These are phyloP conservation scores for Eurystomus glaucurus DNA, from an alignment of 2,797 vertebrate genomes.

Conservation along the genomic window DNA sequence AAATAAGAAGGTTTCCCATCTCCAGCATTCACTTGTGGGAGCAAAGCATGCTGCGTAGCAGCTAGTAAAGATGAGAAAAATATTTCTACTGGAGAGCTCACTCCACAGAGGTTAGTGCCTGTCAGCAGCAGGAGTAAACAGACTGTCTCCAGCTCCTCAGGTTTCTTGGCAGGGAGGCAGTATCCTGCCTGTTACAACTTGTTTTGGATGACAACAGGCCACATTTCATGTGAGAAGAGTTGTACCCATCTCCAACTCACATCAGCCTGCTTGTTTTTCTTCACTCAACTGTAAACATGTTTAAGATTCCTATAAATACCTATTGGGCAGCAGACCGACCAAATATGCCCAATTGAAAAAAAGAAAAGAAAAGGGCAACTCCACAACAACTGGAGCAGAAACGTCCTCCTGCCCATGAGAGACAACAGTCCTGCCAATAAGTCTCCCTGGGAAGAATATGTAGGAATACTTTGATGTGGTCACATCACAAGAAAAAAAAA, in stretches of 20 bases:
- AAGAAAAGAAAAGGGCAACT: neutral
- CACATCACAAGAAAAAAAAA: neutral
- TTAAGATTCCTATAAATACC: slow-evolving; percentile 29
- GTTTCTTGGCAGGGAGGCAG: slow-evolving; percentile 20
- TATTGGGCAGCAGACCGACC: neutral
- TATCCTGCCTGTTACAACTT: slow-evolving; percentile 33
- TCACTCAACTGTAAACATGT: neutral
- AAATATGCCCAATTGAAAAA: neutral
- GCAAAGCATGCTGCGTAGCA: neutral
- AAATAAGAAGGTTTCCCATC: neutral
- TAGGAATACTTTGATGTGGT: neutral
- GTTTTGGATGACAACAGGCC: slow-evolving; percentile 43
- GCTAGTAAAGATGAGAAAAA: neutral
- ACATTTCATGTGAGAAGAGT: neutral
- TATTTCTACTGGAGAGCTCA: neutral
- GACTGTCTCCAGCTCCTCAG: neutral
- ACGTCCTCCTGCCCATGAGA: neutral
- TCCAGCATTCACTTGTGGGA: neutral
- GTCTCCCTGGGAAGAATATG: neutral
- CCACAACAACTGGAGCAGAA: neutral
- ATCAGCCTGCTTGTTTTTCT: slow-evolving; percentile 1
- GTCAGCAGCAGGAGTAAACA: neutral
- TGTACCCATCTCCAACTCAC: slow-evolving; percentile 1
- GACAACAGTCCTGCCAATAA: neutral
- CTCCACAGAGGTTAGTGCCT: neutral